phyloP scores from a whole-genome alignment of 2,113 vertebrate genomes.

The Tyto alba region DNA sequence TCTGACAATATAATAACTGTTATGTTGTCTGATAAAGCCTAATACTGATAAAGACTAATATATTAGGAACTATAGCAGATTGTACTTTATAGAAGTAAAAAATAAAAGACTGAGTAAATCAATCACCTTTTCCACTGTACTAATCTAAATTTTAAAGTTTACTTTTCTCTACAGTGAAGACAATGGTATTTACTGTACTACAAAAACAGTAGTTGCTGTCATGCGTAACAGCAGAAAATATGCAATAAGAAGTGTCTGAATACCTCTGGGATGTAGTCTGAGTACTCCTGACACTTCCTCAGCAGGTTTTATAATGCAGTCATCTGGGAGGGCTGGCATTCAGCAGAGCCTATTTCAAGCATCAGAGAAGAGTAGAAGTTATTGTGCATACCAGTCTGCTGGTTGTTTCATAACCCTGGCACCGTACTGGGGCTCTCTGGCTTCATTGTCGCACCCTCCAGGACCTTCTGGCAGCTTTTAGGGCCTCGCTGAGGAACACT shows the following conservation, averaged over 20 bases:
- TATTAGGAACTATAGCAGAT: not conserved
- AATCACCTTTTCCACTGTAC: not conserved
- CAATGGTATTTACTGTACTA: constrained; percentile 45
- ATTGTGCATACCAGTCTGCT: not conserved
- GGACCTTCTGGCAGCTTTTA: constrained; percentile 45
- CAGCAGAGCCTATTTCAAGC: not conserved
- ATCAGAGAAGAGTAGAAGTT: not conserved
- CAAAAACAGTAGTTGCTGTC: constrained; percentile 37
- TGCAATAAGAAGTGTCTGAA: constrained; percentile 38
- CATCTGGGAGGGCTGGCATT: constrained; percentile 36
- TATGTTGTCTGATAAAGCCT: not conserved
- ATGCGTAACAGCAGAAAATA: constrained; percentile 64
- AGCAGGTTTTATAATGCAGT: constrained; percentile 41
- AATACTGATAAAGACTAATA: not conserved
- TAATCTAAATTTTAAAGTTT: not conserved
- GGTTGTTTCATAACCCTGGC: constrained; percentile 34
- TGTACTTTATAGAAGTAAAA: not conserved
- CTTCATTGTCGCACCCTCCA: not conserved
- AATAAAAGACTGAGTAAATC: not conserved
- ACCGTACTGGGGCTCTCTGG: not conserved
- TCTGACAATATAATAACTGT: not conserved
- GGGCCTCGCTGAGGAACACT: not conserved
- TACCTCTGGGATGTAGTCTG: constrained; percentile 51
- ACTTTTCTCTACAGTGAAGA: not conserved
- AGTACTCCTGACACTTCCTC: constrained; percentile 24